A percentile compares a stretch with the other conserved stretches of the same genome.
These are phyloP conservation scores for Spea multiplicata DNA, from an alignment of 2,113 vertebrate species.

Conservation along the genomic window DNA sequence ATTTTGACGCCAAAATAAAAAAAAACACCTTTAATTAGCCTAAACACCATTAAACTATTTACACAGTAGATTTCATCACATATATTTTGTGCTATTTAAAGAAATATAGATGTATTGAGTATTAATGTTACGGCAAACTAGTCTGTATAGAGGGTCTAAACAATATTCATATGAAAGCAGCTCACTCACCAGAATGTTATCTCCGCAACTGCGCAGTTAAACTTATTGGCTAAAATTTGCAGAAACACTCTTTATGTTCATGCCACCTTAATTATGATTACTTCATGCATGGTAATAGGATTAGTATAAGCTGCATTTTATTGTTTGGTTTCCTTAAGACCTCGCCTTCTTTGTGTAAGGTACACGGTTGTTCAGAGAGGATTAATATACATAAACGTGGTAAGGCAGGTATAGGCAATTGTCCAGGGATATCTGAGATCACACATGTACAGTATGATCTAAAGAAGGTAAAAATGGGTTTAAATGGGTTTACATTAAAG, in stretches of 20 bases:
- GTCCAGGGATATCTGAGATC: too few relatives aligned
- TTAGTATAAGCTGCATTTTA: neutral
- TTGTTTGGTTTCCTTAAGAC: neutral
- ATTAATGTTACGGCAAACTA: too few relatives aligned
- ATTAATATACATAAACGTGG: neutral
- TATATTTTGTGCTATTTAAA: too few relatives aligned
- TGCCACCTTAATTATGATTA: neutral
- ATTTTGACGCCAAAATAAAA: too few relatives aligned
- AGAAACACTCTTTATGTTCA: neutral
- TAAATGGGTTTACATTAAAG: too few relatives aligned
- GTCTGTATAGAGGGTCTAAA: too few relatives aligned
- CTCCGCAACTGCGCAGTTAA: neutral
- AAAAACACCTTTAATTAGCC: too few relatives aligned
- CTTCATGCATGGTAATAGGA: conserved; percentile 14
- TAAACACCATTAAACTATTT: too few relatives aligned
- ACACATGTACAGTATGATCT: too few relatives aligned
- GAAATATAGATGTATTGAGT: too few relatives aligned
- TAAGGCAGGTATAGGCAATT: neutral
- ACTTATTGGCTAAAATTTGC: neutral
- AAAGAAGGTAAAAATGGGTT: too few relatives aligned
- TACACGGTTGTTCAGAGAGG: neutral
- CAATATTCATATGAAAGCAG: neutral
- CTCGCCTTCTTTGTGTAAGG: neutral
- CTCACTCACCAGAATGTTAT: conserved; percentile 6
- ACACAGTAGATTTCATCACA: too few relatives aligned